Evolutionary conservation across 1,140 invertebrate genomes (phyloP).

Genomic region (Proales similis): DNA sequence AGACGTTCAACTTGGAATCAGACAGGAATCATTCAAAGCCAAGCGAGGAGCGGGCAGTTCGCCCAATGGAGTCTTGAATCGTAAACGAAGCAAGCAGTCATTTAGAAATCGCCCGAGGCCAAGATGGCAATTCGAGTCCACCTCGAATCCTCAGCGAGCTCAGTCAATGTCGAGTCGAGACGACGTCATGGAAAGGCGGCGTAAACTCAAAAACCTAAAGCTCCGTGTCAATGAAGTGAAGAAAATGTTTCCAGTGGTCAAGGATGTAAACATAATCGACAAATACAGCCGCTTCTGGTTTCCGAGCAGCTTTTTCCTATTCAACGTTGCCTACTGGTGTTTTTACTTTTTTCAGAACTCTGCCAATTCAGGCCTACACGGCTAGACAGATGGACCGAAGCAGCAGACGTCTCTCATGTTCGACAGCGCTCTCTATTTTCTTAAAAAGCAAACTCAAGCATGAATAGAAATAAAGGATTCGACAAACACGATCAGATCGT

Average conservation of each 20-base stretch:
- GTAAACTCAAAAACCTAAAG: conserved; percentile 44
- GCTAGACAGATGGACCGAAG: too few species aligned
- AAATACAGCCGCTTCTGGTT: conserved; percentile 89
- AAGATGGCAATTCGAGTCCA: conserved; percentile 41
- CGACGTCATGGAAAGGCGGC: conserved; percentile 40
- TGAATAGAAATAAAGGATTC: too few species aligned
- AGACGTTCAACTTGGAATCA: neutral
- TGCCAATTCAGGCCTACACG: too few species aligned
- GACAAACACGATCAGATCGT: too few species aligned
- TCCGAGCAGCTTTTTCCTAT: conserved; percentile 82
- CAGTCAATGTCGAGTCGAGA: conserved; percentile 41
- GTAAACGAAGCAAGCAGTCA: neutral
- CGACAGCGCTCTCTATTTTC: too few species aligned
- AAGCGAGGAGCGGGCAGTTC: neutral
- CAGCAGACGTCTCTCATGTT: too few species aligned
- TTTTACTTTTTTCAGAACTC: conserved; percentile 62
- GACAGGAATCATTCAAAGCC: neutral
- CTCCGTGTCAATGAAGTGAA: conserved; percentile 40
- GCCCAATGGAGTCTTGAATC: neutral
- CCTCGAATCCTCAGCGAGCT: too few species aligned
- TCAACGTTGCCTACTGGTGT: conserved; percentile 87
- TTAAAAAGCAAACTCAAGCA: too few species aligned
- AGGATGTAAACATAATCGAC: conserved; percentile 93
- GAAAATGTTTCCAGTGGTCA: conserved; percentile 72
- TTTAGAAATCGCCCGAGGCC: conserved; percentile 3